Evolutionary conservation across 2,888 invertebrate genomes (phyloP).

Genomic region (Drosophila phalerata): DNA sequence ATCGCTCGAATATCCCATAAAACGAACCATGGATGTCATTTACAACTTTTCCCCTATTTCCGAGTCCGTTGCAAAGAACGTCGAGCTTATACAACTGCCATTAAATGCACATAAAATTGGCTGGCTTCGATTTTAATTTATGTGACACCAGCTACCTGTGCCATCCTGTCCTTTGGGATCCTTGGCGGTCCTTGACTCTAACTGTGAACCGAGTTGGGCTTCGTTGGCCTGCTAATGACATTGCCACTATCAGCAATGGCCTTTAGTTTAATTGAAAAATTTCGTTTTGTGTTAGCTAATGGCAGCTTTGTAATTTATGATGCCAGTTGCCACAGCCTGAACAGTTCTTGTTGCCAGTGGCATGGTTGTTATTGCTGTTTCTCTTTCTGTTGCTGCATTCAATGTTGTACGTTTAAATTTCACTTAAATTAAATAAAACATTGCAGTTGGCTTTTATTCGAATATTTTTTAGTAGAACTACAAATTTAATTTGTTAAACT

Average conservation of each 20-base stretch:
- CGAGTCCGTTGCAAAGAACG: too few relatives aligned
- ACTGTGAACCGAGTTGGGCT: not conserved
- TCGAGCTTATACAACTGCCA: constrained; percentile 30
- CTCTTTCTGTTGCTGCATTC: not conserved
- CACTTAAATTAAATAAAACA: constrained; percentile 4
- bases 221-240: constrained; percentile 68
- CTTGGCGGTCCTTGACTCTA: not conserved
- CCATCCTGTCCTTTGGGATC: constrained; percentile 3
- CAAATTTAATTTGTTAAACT: too few relatives aligned
- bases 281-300: constrained; percentile 71
- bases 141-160: constrained; percentile 50
- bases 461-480: too few relatives aligned
- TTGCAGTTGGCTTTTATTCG: not conserved
- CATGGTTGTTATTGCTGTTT: not conserved
- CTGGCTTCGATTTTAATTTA: constrained; percentile 70
- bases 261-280: constrained; percentile 77
- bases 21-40: constrained; percentile 28
- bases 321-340: constrained; percentile 20
- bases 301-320: constrained; percentile 71
- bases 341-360: constrained; percentile 7
- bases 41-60: constrained; percentile 31
- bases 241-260: constrained; percentile 60
- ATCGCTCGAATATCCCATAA: constrained; percentile 23
- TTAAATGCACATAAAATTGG: constrained; percentile 63
- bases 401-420: not conserved